A percentile compares a stretch with the other conserved stretches of the same genome.
phyloP scores from a whole-genome alignment of 2,113 vertebrate species.

The Pterocles orientalis region DNA sequence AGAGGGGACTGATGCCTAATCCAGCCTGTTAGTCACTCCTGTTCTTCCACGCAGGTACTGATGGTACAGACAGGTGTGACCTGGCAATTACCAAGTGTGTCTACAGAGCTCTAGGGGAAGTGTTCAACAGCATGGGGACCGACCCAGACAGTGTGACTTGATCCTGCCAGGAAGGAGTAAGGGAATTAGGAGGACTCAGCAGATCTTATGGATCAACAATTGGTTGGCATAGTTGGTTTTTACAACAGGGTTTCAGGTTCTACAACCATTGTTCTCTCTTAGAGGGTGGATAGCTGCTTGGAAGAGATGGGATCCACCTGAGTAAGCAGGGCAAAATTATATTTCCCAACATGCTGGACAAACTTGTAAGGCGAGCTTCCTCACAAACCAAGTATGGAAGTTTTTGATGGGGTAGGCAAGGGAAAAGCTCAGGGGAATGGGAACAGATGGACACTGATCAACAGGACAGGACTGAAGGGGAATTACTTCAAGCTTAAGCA shows the following conservation, averaged over 20 bases:
- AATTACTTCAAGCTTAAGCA: background rate
- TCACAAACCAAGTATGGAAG: background rate
- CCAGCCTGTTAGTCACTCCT: background rate
- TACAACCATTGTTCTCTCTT: background rate
- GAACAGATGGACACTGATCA: background rate
- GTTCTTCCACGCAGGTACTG: background rate
- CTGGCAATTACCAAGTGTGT: background rate
- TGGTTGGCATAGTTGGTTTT: background rate
- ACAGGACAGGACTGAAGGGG: background rate
- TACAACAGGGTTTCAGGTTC: background rate
- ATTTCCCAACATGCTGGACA: background rate
- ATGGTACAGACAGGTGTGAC: background rate
- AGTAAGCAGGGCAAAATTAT: background rate
- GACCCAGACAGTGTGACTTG: background rate
- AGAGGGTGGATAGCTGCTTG: background rate
- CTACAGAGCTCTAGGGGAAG: background rate
- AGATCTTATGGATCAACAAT: background rate
- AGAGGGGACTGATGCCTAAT: fast-evolving
- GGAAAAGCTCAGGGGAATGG: background rate
- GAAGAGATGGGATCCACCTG: background rate
- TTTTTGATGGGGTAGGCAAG: background rate
- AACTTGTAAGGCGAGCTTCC: background rate
- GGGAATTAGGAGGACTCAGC: background rate
- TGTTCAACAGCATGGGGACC: background rate
- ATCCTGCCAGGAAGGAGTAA: background rate